phyloP scores from a whole-genome alignment of 1,140 invertebrate genomes.

The Proales similis region DNA sequence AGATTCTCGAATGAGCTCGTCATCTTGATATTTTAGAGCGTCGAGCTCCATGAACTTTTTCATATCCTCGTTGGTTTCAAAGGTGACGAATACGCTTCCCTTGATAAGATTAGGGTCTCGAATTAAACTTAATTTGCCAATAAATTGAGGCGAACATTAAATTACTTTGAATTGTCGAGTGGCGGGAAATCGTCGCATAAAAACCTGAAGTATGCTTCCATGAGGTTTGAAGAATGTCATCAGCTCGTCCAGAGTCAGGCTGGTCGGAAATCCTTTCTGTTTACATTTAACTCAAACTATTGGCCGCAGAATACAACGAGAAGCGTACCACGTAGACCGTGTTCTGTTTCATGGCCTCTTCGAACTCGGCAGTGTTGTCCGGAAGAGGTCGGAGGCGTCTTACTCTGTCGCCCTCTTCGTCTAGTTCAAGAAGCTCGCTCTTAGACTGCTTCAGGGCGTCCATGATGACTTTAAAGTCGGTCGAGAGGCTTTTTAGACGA shows the following conservation, averaged over 20 bases:
- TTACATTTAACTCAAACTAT: too few species aligned
- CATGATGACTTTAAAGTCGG: constrained; percentile 6
- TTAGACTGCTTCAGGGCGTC: constrained; percentile 6
- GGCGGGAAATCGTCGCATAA: constrained; percentile 27
- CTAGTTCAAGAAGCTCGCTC: constrained; percentile 9
- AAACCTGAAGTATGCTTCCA: constrained; percentile 27
- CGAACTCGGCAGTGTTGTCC: constrained; percentile 23
- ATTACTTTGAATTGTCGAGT: constrained; percentile 37
- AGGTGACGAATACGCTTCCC: constrained; percentile 33
- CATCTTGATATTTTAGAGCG: constrained; percentile 6
- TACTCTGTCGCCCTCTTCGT: constrained; percentile 26
- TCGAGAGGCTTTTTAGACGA: constrained; percentile 13
- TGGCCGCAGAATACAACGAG: not conserved
- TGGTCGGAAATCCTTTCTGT: constrained; percentile 15
- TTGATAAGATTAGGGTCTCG: too few species aligned
- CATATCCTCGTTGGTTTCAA: constrained; percentile 30
- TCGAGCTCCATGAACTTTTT: constrained; percentile 27
- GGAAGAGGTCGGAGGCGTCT: constrained; percentile 14
- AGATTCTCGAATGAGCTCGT: not conserved
- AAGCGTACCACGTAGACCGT: constrained; percentile 26
- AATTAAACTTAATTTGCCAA: too few species aligned
- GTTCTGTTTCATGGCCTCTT: constrained; percentile 18
- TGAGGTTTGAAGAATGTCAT: constrained; percentile 18
- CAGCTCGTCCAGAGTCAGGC: constrained; percentile 26
- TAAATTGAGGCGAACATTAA: too few species aligned